Evolutionary conservation across 2,113 vertebrate species (phyloP), one percentile per base, ranked within the genome.

Genomic region (Odobenus rosmarus): DNA sequence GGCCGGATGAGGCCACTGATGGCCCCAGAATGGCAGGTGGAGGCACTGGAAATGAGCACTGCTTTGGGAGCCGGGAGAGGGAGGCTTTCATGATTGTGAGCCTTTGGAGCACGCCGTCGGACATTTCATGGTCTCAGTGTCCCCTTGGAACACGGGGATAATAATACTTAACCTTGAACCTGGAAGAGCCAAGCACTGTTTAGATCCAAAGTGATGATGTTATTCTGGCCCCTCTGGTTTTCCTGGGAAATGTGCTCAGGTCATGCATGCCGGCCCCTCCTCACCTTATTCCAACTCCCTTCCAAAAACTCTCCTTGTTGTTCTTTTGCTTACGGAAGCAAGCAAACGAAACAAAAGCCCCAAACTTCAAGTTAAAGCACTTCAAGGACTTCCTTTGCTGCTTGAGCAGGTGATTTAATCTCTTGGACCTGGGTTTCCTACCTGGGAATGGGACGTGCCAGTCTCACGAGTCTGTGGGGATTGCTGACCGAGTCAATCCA

Each of bases 221-320:
- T 14, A 19, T 13, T 81, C 33, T 7, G 33, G n/a, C 24, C 36
- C 36, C 28, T 57, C 64, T 0, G 31, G 51, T 51, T 8, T 21
- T 79, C 8, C 26, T 24, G 61, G 55, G 74, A 39, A 5, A 16
- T 26, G 21, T 18, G 49, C 33, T 76, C 15, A n/a, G 49, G 36
- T 72, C 71, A 31, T 1, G 6, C 24, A 1, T 2, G 0, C 51
- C 0, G 6, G 3, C 9, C 59, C 42, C 14, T 4, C 13, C 3
- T 42, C 13, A 33, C 9, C 31, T 57, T 69, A 76, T 39, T 31
- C 13, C 19, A 51, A 15, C 7, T 28, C 14, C 23, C 64, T 59
- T 71, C 72, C 55, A 19, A 31, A 67, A 81, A 11, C 7, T 36
- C 87, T 57, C 49, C 26, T 18, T 42, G 4, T 28, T 16, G 49